Base-by-base conservation (phyloP, 2,797 vertebrate species). In the Mastacembelus armatus region DNA sequence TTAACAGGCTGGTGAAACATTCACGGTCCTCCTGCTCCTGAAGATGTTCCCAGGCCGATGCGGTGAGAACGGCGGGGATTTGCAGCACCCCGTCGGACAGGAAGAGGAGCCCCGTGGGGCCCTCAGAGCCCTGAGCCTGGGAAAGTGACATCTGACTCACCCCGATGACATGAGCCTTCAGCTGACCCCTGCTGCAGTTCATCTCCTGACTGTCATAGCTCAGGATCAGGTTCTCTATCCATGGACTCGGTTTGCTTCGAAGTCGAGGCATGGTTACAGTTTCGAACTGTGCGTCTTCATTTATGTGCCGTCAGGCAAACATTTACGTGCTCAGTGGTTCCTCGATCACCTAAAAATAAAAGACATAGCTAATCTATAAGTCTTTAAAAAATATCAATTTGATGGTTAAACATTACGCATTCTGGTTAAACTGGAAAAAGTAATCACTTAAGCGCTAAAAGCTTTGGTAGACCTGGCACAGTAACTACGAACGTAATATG, bases 21-120 rank as follows among this genome's bases (percentile, higher is more conserved):
- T 93, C 91, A 0, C 77, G 82, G 14, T 90, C 90, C 61, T 90
- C 88, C 8, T 75, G 54, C 18, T 89, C 78, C 78, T 88, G 88
- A 0, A 92, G 74, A 2, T 49, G 51, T 32, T 89, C 78, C 91
- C 88, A 91, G 26, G 87, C 87, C 0, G 81, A 30, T 0, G 75
- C 30, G 0, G 88, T 89, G 51, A 93, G 87, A 1, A 89, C 21
- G 14, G 89, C 87, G 0, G 88, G 88, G 15, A 93, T 84, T 69
- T 86, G 82, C 6, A 92, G 54, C 9, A 21, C 24, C 1, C 83
- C 89, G n/a, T 93, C 92, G 0, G 91, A 92, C 10, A 93, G 78
- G 29, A 78, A 85, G 5, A 93, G 77, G 9, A 91, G 40, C 18
- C 70, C 83, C 0, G 40, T 32, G 35, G 82, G 84, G 10, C 60